Base-by-base conservation (phyloP, 2,888 invertebrate genomes). In the Amblyteles armatorius region DNA sequence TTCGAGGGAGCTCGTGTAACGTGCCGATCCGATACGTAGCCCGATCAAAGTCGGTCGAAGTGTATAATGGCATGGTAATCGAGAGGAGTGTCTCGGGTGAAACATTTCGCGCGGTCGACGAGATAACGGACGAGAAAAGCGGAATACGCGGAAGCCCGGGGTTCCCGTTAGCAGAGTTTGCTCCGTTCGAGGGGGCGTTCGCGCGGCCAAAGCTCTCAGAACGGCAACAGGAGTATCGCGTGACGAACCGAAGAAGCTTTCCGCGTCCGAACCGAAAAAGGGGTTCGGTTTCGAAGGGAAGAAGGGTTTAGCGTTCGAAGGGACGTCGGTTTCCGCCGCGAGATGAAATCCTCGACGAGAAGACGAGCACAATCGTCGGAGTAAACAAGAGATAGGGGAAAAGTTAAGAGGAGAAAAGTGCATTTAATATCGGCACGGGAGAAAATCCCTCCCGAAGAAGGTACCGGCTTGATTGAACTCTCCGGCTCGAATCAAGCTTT, bases 11-110 rank as follows among this genome's bases (percentile, higher is more conserved):
- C 26, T 60, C 16, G 52, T 19, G 36, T 9, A 55, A 36, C 13
- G 55, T 55, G 52, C n/a, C 71, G 6, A 9, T 2, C 16, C 22
- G 22, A 13, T 5, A 16, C n/a, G 9, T 74, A 48, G 73, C n/a
- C 48, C 48, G 60, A n/a, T 33, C 9, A 44, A n/a, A 26, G 22
- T 74, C 48, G 19, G 29, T 48, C 40, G 13, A 33, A 63, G 48
- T 63, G 16, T 29, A 16, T 60, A 63, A 74, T 74, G 73, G 48
- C 26, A 48, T 63, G 73, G 60, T 74, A 74, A 63, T 16, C 7
- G 60, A 2, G 33, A 11, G 6, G 36, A 22, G 13, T 26, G 44
- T 60, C 1, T 22, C 22, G 55, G 36, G 19, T 44, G 57, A 48
- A 19, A 9, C 0, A 60, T 26, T 44, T 48, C 48, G 44, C 44